phyloP scores from a whole-genome alignment of 2,888 invertebrate species.

The Lasioglossum leucozonium region DNA sequence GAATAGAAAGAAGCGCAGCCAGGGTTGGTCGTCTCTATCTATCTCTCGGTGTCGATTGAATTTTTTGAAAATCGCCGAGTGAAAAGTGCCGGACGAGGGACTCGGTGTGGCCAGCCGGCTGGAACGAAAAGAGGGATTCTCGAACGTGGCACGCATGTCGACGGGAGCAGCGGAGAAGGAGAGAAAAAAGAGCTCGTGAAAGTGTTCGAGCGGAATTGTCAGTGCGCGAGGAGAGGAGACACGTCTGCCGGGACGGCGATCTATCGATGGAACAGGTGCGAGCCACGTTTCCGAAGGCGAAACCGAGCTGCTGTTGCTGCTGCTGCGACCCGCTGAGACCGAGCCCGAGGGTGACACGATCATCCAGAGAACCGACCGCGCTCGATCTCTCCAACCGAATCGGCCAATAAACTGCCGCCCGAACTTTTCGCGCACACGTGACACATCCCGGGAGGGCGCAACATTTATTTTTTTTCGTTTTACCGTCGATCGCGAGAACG shows the following conservation, averaged over 20 bases:
- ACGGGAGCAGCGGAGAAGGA: constrained; percentile 4
- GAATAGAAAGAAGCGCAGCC: too few species aligned
- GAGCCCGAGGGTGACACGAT: constrained; percentile 46
- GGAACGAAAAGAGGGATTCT: constrained; percentile 34
- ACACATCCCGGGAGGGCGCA: too few species aligned
- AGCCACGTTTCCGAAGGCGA: constrained; percentile 48
- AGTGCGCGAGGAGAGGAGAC: constrained; percentile 8
- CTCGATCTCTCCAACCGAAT: not conserved
- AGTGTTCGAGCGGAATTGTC: constrained; percentile 46
- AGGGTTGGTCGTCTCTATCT: too few species aligned
- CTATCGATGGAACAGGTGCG: constrained; percentile 65
- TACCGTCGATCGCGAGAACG: too few species aligned
- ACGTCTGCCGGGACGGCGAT: constrained; percentile 34
- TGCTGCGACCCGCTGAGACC: constrained; percentile 21
- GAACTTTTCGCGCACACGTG: constrained; percentile 48
- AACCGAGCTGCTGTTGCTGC: too few species aligned
- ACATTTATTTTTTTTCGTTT: too few species aligned
- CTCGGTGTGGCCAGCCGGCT: not conserved
- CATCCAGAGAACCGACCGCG: not conserved
- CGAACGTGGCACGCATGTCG: constrained; percentile 56
- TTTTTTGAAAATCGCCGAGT: constrained; percentile 3
- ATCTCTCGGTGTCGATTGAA: not conserved
- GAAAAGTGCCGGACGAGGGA: not conserved
- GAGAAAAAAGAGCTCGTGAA: constrained; percentile 58
- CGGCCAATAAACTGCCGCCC: not conserved